These are phyloP conservation scores for Atherinomorus stipes DNA, from an alignment of 2,113 vertebrate species.

Conservation along the genomic window DNA sequence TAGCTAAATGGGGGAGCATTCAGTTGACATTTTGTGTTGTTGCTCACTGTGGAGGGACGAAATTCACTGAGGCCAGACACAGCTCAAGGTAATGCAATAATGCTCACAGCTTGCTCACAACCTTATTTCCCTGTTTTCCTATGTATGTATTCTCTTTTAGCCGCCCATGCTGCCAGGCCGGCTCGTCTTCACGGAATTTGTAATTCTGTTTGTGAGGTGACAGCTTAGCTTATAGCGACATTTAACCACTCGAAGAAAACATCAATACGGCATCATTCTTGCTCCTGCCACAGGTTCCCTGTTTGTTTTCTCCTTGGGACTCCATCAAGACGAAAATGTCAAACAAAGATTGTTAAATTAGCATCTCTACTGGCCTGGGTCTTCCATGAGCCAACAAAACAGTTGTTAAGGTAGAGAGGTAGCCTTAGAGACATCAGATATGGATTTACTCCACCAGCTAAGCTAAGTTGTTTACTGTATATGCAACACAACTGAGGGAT, in stretches of 20 bases:
- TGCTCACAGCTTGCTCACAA: conserved; percentile 32
- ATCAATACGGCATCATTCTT: conserved; percentile 39
- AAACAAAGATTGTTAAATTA: conserved; percentile 30
- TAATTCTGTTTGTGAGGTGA: conserved; percentile 62
- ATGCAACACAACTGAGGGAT: conserved; percentile 11
- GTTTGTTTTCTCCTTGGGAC: conserved; percentile 5
- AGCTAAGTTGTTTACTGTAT: background rate
- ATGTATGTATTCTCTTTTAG: conserved; percentile 72
- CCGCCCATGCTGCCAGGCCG: conserved; percentile 11
- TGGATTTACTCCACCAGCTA: conserved; percentile 11
- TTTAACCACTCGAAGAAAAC: conserved; percentile 58
- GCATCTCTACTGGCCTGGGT: background rate
- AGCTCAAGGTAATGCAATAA: conserved; percentile 58
- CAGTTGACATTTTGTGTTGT: conserved; percentile 66
- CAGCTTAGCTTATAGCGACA: conserved; percentile 50
- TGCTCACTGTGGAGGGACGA: conserved; percentile 6
- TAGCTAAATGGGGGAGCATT: conserved; percentile 50
- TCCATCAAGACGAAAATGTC: conserved; percentile 54
- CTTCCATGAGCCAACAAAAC: conserved; percentile 8
- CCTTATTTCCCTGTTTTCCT: conserved; percentile 47
- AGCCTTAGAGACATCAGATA: background rate
- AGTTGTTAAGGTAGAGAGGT: background rate
- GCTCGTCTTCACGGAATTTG: conserved; percentile 53
- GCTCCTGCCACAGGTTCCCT: conserved; percentile 9
- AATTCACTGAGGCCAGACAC: conserved; percentile 21